phyloP scores from a whole-genome alignment of 2,888 invertebrate species.

The Caradrina kadenii region DNA sequence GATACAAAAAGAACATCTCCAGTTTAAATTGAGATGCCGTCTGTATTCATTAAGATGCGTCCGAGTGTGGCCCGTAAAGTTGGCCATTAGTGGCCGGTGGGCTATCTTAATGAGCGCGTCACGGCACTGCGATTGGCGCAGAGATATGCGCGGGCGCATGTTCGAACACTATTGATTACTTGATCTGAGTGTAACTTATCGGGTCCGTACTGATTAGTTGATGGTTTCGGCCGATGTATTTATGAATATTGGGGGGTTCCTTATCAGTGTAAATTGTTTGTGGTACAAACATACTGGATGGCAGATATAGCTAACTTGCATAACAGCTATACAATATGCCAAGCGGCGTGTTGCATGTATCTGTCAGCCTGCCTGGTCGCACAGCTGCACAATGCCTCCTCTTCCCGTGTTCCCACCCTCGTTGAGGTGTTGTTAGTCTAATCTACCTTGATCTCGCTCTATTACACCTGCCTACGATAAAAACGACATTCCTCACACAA shows the following conservation, averaged over 20 bases:
- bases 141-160: slow-evolving; percentile 40
- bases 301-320: neutral
- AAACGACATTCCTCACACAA: slow-evolving; percentile 1
- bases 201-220: slow-evolving; percentile 23
- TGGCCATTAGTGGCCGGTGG: slow-evolving; percentile 55
- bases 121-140: slow-evolving; percentile 74
- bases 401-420: neutral
- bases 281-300: neutral
- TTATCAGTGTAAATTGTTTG: neutral
- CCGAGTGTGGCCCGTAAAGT: slow-evolving; percentile 54
- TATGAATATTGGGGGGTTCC: slow-evolving; percentile 7
- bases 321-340: neutral
- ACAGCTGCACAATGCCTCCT: neutral
- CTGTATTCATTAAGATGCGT: slow-evolving; percentile 52
- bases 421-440: too few relatives aligned
- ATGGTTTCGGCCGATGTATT: slow-evolving; percentile 11
- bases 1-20: slow-evolving; percentile 43
- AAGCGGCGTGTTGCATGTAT: neutral
- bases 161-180: slow-evolving; percentile 39
- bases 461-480: too few relatives aligned
- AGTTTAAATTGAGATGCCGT: slow-evolving; percentile 59
- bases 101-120: slow-evolving; percentile 76
- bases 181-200: slow-evolving; percentile 19
- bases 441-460: neutral
- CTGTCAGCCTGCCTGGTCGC: too few relatives aligned